Evolutionary conservation across 2,888 invertebrate genomes (phyloP), one percentile per base, ranked within the genome.

Genomic region (Exocentrus adspersus): DNA sequence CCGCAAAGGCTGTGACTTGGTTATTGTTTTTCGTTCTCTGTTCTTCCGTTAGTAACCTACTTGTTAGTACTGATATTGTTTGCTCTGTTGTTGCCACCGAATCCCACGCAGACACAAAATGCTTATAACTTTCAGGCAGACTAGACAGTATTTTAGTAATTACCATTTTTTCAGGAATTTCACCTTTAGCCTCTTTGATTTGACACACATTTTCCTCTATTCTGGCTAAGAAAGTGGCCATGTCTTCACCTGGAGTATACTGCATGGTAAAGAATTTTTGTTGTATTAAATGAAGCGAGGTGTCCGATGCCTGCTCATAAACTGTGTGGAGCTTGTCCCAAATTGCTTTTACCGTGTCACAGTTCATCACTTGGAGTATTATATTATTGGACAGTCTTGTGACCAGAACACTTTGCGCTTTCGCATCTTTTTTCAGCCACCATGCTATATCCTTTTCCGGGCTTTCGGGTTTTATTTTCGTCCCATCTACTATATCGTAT

Each of bases 41-140:
- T 56, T 69, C 67, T 46, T 72, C 70, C 1, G 66, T 42, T 7
- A 70, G 37, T 20, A 69, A 21, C 20, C 70, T 56, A 4, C 64
- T 65, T 7, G 61, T 71, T 30, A 71, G 21, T 10, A 63, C 66
- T 46, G 68, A 69, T 20, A 77, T 20, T 4, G 67, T 77, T 60
- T 72, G 69, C 12, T 72, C 67, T 0, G 67, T 61, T 12, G 45
- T 51, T 1, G 69, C 59, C 9, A 70, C 73, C 7, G 70, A 72
- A 52, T 70, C 64, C 67, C 68, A 71, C 7, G 69, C 69, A 9
- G 64, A 65, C 42, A 32, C 37, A 53, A 68, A 70, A 46, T 72
- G 70, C 32, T 67, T 66, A 24, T 61, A 61, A 21, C 51, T 2
- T 6, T 69, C 64, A 28, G 68, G 68, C 9, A 65, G 21, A 2